A percentile compares a stretch with the other conserved stretches of the same genome.
phyloP scores from a whole-genome alignment of 2,888 invertebrate genomes.

The Laspeyria flexula region DNA sequence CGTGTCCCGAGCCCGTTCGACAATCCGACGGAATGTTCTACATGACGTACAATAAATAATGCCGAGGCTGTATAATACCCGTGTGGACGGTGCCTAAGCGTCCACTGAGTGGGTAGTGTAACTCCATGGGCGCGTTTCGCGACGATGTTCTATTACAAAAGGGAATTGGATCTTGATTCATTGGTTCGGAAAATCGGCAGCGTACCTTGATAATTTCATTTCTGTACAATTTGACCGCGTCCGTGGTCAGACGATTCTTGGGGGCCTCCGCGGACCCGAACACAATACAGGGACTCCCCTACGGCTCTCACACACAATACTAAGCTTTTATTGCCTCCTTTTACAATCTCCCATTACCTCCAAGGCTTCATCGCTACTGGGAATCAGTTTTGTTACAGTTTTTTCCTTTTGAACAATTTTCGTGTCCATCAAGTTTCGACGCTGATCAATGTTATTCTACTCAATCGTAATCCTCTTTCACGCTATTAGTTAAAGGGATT shows the following conservation, averaged over 20 bases:
- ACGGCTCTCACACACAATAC: constrained; percentile 83
- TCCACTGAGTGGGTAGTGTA: constrained; percentile 81
- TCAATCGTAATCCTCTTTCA: constrained; percentile 49
- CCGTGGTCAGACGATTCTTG: constrained; percentile 84
- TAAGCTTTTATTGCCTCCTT: constrained; percentile 86
- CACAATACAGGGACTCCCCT: constrained; percentile 82
- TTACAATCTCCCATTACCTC: constrained; percentile 86
- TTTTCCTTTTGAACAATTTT: constrained; percentile 76
- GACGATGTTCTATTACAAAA: constrained; percentile 86
- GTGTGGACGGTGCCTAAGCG: constrained; percentile 69
- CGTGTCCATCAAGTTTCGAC: constrained; percentile 67
- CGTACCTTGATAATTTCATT: constrained; percentile 87
- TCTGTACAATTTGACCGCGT: constrained; percentile 86
- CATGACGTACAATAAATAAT: constrained; percentile 55
- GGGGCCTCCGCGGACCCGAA: constrained; percentile 78
- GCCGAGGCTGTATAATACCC: constrained; percentile 42
- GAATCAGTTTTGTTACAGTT: constrained; percentile 83
- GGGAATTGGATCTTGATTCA: constrained; percentile 87
- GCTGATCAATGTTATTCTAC: constrained; percentile 59
- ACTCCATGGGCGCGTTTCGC: constrained; percentile 80
- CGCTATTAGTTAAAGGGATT: constrained; percentile 48
- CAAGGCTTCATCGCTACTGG: constrained; percentile 77
- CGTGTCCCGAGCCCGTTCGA: constrained; percentile 60
- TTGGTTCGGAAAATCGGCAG: constrained; percentile 86
- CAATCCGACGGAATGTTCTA: constrained; percentile 55